Evolutionary conservation across 53 echinoderm and acorn worm species (phyloP).

Genomic region (Paelopatides confundens): DNA sequence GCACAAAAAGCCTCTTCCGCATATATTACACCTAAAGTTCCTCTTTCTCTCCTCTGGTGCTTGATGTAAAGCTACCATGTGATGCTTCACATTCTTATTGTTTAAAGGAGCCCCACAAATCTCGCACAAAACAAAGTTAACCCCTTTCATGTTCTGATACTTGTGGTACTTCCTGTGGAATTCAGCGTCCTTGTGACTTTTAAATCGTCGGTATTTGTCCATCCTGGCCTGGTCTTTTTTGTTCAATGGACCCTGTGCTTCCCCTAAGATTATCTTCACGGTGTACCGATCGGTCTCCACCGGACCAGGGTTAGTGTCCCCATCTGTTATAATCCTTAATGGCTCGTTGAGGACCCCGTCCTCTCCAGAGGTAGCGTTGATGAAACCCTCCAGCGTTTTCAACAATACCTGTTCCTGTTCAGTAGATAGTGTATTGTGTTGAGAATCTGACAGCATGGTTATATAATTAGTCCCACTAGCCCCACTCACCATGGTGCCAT

Average conservation of each 20-base stretch:
- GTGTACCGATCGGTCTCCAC: neutral
- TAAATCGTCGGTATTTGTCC: conserved; percentile 25
- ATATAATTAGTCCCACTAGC: conserved; percentile 1
- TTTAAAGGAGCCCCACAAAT: conserved; percentile 29
- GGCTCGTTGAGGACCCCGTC: conserved; percentile 2
- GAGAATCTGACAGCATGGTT: conserved; percentile 7
- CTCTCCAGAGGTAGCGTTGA: neutral
- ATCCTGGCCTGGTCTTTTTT: conserved; percentile 15
- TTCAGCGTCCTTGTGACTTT: conserved; percentile 18
- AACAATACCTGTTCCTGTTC: conserved; percentile 30
- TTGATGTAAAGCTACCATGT: conserved; percentile 27
- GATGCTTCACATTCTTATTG: conserved; percentile 23
- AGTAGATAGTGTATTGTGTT: neutral
- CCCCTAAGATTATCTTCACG: neutral
- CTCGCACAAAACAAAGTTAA: conserved; percentile 27
- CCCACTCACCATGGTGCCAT: neutral
- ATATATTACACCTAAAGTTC: conserved; percentile 15
- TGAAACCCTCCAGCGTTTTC: conserved; percentile 20
- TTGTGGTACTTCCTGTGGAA: conserved; percentile 30
- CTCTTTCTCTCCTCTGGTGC: conserved; percentile 4
- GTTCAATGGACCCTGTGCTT: conserved; percentile 19
- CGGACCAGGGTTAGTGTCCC: neutral
- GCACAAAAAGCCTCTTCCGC: conserved; percentile 13
- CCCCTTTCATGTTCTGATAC: conserved; percentile 31
- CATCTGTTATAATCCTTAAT: neutral